Base-by-base conservation (phyloP, 2,113 vertebrate genomes). In the Vireo altiloquus region DNA sequence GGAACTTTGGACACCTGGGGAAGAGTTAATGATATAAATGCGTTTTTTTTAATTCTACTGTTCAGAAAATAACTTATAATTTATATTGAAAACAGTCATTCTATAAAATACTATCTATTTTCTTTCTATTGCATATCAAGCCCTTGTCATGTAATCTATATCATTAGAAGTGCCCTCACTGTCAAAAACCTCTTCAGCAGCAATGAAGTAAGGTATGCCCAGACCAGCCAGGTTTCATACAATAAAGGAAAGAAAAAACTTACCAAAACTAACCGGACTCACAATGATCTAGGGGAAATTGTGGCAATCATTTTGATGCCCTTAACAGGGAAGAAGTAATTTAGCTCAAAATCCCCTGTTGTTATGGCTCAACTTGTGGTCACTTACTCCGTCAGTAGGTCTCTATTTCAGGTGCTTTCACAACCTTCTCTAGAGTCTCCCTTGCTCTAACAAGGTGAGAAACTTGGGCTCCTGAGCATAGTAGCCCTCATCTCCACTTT, bases 21-120 rank as follows among this genome's bases (percentile, higher is more conserved):
- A 28, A 74, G 42, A 65, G 4, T 13, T 25, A 42, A 74, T 0
- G 0, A 33, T 3, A 68, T 30, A 77, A 77, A 52, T 0, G 0
- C 2, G 0, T 35, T 81, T 63, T 63, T 27, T 4, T 44, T 47
- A 63, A 42, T 54, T 79, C 5, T 13, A 7, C 8, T 42, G 3
- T 35, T 63, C n/a, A 84, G 22, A 78, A 93, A 77, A 61, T 11
- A 40, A 35, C 10, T 46, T 70, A 22, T 6, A 40, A 47, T 10
- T 44, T 46, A n/a, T 16, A 50, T 31, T 9, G 69, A 74, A 76
- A 64, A 7, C 2, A 39, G 18, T 59, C 3, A 24, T 24, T 82
- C 23, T 11, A 23, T 39, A 76, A 72, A 88, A 69, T 49, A 22
- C 4, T 75, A 8, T 28, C 7, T 70, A 23, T 23, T 77, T 84